These are phyloP conservation scores for Cyclargus thomasi DNA, from an alignment of 1,140 invertebrate species.

Conservation along the genomic window DNA sequence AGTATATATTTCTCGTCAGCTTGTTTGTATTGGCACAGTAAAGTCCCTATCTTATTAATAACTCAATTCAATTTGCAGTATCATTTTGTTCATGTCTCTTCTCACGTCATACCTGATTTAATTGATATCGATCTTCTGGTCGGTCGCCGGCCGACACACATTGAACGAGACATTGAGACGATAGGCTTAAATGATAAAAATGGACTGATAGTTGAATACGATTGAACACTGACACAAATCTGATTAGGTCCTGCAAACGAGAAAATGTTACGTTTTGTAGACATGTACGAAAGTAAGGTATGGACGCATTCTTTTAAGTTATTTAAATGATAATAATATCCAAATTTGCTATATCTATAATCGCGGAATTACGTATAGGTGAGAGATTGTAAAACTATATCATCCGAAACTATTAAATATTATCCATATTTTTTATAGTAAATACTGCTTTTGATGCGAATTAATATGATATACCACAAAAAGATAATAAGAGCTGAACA, in stretches of 20 bases:
- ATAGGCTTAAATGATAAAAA: slow-evolving; percentile 3
- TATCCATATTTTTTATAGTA: no score
- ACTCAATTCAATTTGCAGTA: neutral
- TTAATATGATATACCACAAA: no score
- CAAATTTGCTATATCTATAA: no score
- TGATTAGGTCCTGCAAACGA: neutral
- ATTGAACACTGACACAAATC: neutral
- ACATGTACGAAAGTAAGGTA: neutral
- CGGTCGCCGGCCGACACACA: neutral
- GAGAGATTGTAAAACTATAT: no score
- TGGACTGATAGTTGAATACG: neutral
- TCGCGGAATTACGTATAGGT: no score
- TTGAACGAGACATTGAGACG: neutral
- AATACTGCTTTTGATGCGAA: no score
- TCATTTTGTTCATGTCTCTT: neutral
- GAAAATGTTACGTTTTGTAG: neutral
- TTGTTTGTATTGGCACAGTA: no score
- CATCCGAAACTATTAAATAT: no score
- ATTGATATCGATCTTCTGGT: neutral
- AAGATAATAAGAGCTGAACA: no score
- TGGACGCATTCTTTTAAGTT: neutral
- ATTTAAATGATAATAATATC: no score
- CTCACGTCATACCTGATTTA: slow-evolving; percentile 1
- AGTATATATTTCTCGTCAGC: no score
- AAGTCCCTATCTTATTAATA: neutral